Percentiles rank a stretch among this genome's conserved stretches.
Evolutionary conservation across 1,140 invertebrate genomes (phyloP).

Genomic region (Diuraphis noxia): DNA sequence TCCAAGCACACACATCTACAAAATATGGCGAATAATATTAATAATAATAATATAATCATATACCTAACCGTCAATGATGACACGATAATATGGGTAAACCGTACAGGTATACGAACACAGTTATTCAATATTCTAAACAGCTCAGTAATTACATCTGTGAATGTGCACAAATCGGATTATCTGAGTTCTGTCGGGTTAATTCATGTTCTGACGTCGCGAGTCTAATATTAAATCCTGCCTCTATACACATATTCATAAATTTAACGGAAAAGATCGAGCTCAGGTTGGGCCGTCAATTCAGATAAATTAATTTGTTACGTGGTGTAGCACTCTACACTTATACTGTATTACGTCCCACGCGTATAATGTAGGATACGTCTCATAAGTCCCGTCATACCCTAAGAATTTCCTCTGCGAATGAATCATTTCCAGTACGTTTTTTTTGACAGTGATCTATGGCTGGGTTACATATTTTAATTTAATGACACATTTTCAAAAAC

Average conservation of each 20-base stretch:
- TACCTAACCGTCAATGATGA: background rate
- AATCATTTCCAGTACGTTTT: background rate
- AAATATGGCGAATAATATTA: background rate
- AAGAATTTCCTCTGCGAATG: background rate
- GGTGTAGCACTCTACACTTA: background rate
- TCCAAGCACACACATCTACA: background rate
- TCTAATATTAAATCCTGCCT: background rate
- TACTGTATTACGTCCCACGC: background rate
- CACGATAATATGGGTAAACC: background rate
- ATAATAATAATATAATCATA: background rate
- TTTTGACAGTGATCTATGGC: background rate
- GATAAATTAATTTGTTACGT: conserved; percentile 5
- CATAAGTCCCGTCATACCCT: background rate
- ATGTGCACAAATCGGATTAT: background rate
- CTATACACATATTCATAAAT: background rate
- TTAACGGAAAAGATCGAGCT: background rate
- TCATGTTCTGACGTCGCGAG: background rate
- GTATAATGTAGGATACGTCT: background rate
- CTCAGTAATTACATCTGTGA: background rate
- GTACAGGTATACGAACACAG: background rate
- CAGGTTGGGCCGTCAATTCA: background rate
- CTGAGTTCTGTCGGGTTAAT: background rate
- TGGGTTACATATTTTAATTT: background rate
- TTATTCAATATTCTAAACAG: conserved; percentile 11
- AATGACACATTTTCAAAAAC: background rate